Base-by-base conservation (phyloP, 2,113 vertebrate species). In the Pluvianellus socialis region DNA sequence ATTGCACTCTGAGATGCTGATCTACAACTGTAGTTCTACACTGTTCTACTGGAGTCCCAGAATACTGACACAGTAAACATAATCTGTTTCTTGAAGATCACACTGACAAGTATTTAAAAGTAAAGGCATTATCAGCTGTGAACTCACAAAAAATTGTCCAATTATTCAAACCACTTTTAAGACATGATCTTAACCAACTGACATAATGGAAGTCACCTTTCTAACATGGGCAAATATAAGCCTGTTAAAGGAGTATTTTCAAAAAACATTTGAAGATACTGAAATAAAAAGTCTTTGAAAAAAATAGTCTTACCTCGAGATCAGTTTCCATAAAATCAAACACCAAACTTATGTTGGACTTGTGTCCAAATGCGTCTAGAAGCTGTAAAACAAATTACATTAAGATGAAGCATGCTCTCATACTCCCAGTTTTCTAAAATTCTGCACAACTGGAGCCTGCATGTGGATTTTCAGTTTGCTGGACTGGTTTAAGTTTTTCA, bases 241-340 rank as follows among this genome's bases (percentile, higher is more conserved):
- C 6, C 24, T 44, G 23, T 52, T 65, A 65, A 73, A 79, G 14
- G 6, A 63, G 22, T 7, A 67, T 32, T 55, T 87, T 44, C 35
- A 71, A 49, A 80, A 88, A 45, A 1, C 12, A 67, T 47, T 26
- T 79, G 24, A 88, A 81, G 30, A 91, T 27, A 71, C 2, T 14
- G 8, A 86, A 74, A 77, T 55, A 22, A 20, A 28, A 44, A 40
- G 2, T 32, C 6, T 35, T 1, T 15, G 32, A 40, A 88, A 58
- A 47, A 38, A 66, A n/a, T 65, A 63, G 8, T 81, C 97, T 98
- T 98, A 99, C 99, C 99, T 99, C 99, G 58, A 99, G 95, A 96
- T 99, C 99, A 4, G 99, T 99, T 98, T 99, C 99, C 99, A 99
- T 99, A 96, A 98, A 99, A 95, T 99, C 99, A 99, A 99, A 99